Percentiles rank a stretch among this genome's conserved stretches.
Conservation (phyloP, 2,888 invertebrate species). For the Escarpia spicata region DNA sequence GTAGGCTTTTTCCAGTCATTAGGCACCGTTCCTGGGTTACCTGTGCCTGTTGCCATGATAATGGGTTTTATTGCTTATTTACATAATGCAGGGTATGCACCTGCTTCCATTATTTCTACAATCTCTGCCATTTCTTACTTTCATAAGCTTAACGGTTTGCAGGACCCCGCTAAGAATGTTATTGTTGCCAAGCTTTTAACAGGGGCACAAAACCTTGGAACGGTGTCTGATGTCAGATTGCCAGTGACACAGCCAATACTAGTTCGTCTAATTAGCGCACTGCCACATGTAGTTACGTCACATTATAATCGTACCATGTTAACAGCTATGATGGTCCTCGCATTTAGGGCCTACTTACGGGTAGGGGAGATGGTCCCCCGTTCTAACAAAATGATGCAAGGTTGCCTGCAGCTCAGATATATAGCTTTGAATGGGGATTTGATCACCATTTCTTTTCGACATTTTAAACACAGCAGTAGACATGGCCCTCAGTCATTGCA, state of each 20-base stretch:
- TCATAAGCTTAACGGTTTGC: not conserved
- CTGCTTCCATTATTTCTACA: not conserved
- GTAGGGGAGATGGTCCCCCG: not conserved
- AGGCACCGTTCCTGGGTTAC: not conserved
- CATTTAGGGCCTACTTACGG: not conserved
- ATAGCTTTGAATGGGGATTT: not conserved
- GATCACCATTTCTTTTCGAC: not conserved
- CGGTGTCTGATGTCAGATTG: not conserved
- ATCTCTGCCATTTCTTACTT: too few relatives aligned
- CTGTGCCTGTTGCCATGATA: not conserved
- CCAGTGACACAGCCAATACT: not conserved
- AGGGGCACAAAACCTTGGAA: not conserved
- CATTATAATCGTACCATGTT: not conserved
- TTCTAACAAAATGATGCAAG: not conserved
- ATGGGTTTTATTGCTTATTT: not conserved
- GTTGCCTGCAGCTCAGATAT: not conserved
- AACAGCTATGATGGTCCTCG: not conserved
- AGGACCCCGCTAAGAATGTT: not conserved
- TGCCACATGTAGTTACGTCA: not conserved
- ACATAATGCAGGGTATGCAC: not conserved
- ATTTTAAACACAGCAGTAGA: not conserved
- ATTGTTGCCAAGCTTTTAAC: not conserved
- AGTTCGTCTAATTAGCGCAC: not conserved
- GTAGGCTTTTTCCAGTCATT: not conserved
- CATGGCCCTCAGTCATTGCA: not conserved